These are phyloP conservation scores for Bradypodion ventrale DNA, from an alignment of 2,797 vertebrate species.

Conservation along the genomic window DNA sequence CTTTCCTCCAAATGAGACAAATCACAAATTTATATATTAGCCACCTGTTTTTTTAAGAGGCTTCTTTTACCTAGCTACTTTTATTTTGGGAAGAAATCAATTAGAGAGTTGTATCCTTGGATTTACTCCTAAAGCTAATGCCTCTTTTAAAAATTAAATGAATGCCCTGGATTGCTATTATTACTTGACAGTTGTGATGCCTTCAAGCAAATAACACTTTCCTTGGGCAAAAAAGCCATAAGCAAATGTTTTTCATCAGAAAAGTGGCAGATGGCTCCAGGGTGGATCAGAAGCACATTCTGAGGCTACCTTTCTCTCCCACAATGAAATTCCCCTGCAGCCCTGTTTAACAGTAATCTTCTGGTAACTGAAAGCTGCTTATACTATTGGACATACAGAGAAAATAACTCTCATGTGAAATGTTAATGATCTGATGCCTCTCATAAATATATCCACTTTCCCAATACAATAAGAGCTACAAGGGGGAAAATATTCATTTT, in stretches of 20 bases:
- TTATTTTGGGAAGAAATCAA: neutral
- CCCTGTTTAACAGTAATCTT: neutral
- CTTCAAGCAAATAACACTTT: neutral
- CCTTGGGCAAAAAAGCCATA: too few species aligned
- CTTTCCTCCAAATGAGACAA: neutral
- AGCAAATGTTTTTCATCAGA: too few species aligned
- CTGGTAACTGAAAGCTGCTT: neutral
- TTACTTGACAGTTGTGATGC: neutral
- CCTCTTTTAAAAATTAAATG: neutral
- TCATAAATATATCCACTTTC: neutral
- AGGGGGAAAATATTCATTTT: neutral
- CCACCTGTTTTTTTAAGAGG: too few species aligned
- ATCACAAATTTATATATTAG: neutral
- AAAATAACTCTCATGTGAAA: neutral
- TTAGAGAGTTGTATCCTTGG: neutral
- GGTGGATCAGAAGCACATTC: too few species aligned
- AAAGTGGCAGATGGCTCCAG: too few species aligned
- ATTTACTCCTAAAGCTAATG: neutral
- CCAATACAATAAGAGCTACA: neutral
- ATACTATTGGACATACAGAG: neutral
- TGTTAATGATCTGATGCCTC: neutral
- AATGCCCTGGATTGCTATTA: neutral
- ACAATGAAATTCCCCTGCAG: neutral
- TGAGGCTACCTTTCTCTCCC: neutral
- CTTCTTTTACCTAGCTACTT: neutral